Percentiles rank a stretch among this genome's conserved stretches.
These are phyloP conservation scores for Ivindomyrus marchei DNA, from an alignment of 2,113 vertebrate genomes.

Conservation along the genomic window DNA sequence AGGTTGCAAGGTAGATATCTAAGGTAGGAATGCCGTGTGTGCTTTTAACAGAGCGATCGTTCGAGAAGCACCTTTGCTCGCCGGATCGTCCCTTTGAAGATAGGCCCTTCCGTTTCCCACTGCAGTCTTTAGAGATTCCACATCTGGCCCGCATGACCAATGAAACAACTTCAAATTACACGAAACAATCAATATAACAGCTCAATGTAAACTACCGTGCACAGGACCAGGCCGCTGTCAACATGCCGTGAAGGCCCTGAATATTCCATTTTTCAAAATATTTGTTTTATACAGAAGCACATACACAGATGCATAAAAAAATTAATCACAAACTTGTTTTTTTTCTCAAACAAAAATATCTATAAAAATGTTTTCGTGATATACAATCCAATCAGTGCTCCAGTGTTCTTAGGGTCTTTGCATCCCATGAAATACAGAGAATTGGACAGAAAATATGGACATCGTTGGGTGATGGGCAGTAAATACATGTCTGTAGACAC, in stretches of 20 bases:
- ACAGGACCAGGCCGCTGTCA: background rate
- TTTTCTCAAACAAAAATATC: background rate
- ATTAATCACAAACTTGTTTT: background rate
- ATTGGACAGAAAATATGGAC: background rate
- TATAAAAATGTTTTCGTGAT: background rate
- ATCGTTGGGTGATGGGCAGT: background rate
- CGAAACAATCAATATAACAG: background rate
- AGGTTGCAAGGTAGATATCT: background rate
- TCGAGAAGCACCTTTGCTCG: background rate
- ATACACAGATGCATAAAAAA: background rate
- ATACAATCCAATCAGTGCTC: background rate
- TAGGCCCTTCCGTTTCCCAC: background rate
- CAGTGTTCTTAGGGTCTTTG: background rate
- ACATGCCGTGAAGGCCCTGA: background rate
- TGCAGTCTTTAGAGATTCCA: background rate
- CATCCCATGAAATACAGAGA: background rate
- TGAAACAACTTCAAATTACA: background rate
- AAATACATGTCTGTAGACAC: background rate
- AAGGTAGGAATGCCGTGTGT: background rate
- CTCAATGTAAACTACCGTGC: background rate
- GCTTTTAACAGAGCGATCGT: background rate
- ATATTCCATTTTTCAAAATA: background rate
- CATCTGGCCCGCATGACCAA: background rate
- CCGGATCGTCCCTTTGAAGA: background rate
- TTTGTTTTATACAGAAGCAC: background rate